phyloP scores from a whole-genome alignment of 1,140 invertebrate genomes.

The Lysiphlebus fabarum region DNA sequence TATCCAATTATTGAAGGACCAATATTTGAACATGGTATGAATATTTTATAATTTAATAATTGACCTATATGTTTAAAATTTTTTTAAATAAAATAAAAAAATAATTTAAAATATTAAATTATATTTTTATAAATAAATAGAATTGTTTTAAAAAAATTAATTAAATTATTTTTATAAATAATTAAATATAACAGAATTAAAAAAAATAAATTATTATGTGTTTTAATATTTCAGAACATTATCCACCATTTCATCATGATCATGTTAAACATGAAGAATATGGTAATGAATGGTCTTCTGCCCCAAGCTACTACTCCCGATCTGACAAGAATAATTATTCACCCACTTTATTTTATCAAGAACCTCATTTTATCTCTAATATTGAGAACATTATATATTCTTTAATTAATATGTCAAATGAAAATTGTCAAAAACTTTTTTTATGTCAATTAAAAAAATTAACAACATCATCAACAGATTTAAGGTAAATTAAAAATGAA shows the following conservation, averaged over 20 bases:
- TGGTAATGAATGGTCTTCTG: background rate
- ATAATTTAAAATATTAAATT: background rate
- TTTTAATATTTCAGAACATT: background rate
- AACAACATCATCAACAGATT: slow-evolving; percentile 1
- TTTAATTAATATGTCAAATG: slow-evolving; percentile 17
- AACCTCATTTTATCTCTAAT: background rate
- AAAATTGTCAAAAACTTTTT: slow-evolving; percentile 18
- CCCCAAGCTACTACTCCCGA: background rate
- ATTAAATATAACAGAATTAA: no score
- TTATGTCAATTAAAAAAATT: slow-evolving; percentile 19
- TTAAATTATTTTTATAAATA: no score
- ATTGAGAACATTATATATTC: slow-evolving; percentile 20
- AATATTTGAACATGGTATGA: slow-evolving; percentile 4
- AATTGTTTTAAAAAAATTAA: no score
- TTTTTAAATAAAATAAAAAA: background rate
- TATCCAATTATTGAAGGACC: slow-evolving; percentile 12
- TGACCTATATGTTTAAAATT: no score
- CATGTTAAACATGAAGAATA: background rate
- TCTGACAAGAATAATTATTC: no score
- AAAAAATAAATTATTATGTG: no score
- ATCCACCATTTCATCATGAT: background rate
- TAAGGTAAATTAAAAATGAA: slow-evolving; percentile 19
- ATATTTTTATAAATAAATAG: background rate
- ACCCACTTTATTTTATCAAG: no score
- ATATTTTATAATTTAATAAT: background rate